Evolutionary conservation across 2,113 vertebrate genomes (phyloP), one percentile per base, ranked within the genome.

Genomic region (Copsychus sechellarum): DNA sequence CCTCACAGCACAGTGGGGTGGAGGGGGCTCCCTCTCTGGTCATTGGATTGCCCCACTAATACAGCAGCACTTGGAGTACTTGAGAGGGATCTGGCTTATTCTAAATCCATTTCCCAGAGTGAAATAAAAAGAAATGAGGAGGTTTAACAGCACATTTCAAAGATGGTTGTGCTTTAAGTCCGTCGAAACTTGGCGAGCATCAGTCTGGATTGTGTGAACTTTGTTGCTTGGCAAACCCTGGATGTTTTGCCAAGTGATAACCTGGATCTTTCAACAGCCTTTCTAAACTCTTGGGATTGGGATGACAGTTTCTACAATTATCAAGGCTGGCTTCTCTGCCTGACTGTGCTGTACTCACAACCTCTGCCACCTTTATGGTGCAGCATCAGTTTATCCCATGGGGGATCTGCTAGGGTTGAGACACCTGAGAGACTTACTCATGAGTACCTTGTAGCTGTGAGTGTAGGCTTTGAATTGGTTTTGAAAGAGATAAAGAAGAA

Each of bases 11-110:
- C 7, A 4, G 34, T 3, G 18, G 53, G 38, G 9, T 3, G 36
- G 34, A 62, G 25, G 11, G 36, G 21, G 15, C 2, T 86, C 50
- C 51, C 53, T 89, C 0, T 0, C 12, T 21, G 7, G n/a, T 34
- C 45, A 1, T 24, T 34, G 29, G 1, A 1, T 17, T 42, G 7
- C 18, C 19, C 14, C 20, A 4, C 26, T 8, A 15, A 36, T 0
- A 2, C 67, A 77, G 51, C 43, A 34, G 45, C 1, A 3, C 4
- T 1, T n/a, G 31, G 45, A n/a, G 6, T 24, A 14, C 36, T 82
- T 76, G 24, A 31, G n/a, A 65, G 20, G 50, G 40, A 43, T 43
- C 29, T 48, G 24, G 6, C 5, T 79, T 43, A 67, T 53, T 67
- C 20, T 20, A 40, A 88, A 47, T 16, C 43, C 23, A 11, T 54